These are phyloP conservation scores for Phyllostomus discolor DNA, from an alignment of 2,113 vertebrate species.

Conservation along the genomic window DNA sequence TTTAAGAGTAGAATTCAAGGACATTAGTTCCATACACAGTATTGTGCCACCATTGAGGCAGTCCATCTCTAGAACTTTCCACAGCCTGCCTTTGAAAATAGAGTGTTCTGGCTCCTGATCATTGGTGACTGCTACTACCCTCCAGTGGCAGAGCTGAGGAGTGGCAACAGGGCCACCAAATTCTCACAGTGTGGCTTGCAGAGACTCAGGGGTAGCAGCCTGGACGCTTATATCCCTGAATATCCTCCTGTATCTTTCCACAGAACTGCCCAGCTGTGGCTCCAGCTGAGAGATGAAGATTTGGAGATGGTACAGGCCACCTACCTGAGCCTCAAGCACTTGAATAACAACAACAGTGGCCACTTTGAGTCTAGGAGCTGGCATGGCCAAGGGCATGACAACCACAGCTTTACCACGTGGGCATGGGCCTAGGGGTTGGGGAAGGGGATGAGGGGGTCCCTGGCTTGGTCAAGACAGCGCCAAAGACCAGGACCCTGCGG, in stretches of 20 bases:
- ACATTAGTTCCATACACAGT: too few species aligned
- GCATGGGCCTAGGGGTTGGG: not conserved
- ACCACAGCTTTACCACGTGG: conserved; percentile 83
- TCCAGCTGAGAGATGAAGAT: conserved; percentile 82
- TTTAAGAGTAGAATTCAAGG: not conserved
- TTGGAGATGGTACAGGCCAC: conserved; percentile 78
- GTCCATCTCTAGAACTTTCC: not conserved
- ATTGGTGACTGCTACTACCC: not conserved
- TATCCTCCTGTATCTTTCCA: not conserved
- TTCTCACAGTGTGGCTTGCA: not conserved
- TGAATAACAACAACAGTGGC: conserved; percentile 87
- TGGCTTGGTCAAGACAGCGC: not conserved
- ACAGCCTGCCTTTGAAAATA: not conserved
- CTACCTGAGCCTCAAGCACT: conserved; percentile 82
- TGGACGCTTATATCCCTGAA: accelerated
- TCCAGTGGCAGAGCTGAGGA: not conserved
- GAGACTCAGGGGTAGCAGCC: not conserved
- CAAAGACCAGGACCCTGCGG: not conserved
- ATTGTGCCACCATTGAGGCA: too few species aligned
- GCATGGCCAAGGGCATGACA: conserved; percentile 72
- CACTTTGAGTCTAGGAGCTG: conserved; percentile 74
- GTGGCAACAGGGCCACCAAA: not conserved
- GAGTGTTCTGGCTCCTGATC: not conserved
- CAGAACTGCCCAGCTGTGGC: conserved; percentile 86
- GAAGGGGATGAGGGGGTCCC: too few species aligned